Evolutionary conservation across 2,113 vertebrate species (phyloP), one percentile per base, ranked within the genome.

Genomic region (Gadus chalcogrammus): DNA sequence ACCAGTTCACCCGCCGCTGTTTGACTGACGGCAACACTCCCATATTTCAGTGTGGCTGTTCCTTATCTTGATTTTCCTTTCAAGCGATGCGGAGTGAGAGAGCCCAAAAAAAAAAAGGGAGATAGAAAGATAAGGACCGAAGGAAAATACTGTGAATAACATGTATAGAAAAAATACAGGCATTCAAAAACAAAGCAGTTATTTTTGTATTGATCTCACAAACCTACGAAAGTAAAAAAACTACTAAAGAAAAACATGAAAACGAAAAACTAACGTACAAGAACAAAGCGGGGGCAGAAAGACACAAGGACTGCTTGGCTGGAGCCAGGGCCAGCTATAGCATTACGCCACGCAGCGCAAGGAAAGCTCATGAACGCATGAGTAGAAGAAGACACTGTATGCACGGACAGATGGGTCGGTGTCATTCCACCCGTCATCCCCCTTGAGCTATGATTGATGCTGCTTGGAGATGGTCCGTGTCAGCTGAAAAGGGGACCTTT

Each of bases 401-500:
- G 13, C 53, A 85, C 6, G 74, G 69, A 62, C 67, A 68, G 67
- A 75, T 78, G 70, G 17, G 22, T 53, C 18, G 9, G 8, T 28
- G 78, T 76, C 75, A 71, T 59, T 81, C 69, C 68, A 72, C 9
- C 84, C 82, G 80, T 82, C 82, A 79, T 68, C 71, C 55, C 66
- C 73, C 35, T 52, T 38, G 79, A 78, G 60, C 64, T 79, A 78
- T 75, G 77, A 82, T 81, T 75, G 81, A 85, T 82, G n/a, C 28
- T 82, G 79, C 84, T 90, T 84, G 71, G 65, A 15, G 53, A 81
- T 65, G 88, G 83, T 88, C 84, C 75, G 65, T 12, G 0, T 76
- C 74, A 58, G 64, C 64, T 77, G 77, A 77, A 79, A 82, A 76
- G 74, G 27, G 16, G 35, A 77, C 72, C 9, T 0, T 79, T 78